Conservation (phyloP, 2,113 vertebrate genomes). For the Urocitellus parryii region DNA sequence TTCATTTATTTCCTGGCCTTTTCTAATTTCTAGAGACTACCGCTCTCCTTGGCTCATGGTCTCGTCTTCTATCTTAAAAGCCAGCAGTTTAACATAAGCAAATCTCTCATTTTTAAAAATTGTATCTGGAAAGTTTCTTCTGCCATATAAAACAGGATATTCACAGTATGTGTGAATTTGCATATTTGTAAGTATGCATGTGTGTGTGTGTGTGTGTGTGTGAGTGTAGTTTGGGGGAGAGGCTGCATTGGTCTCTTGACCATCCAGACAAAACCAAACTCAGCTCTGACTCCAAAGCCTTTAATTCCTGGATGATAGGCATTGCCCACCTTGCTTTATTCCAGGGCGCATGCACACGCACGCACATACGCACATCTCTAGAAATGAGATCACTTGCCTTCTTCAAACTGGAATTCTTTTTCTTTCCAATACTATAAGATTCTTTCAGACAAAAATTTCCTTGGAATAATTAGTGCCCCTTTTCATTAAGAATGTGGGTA, state of each 20-base stretch:
- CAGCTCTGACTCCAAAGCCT: neutral
- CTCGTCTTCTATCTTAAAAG: neutral
- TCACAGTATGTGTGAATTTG: neutral
- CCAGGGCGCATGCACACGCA: neutral
- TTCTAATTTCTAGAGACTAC: neutral
- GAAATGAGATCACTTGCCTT: neutral
- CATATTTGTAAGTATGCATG: neutral
- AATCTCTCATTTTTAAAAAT: neutral
- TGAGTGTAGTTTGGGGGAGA: rapidly evolving
- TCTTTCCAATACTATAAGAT: neutral
- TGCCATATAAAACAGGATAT: too few species aligned
- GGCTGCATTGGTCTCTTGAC: neutral
- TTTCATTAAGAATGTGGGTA: neutral
- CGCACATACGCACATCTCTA: neutral
- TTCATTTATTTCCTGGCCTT: neutral
- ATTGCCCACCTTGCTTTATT: neutral
- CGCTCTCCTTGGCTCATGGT: neutral
- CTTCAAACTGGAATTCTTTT: neutral
- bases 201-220: too few species aligned
- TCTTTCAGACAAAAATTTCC: neutral
- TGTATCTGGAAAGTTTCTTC: neutral
- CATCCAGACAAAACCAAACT: neutral
- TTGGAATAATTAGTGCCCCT: neutral
- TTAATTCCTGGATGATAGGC: neutral
- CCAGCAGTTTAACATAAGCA: too few species aligned